Conservation (phyloP, 2,113 vertebrate species). For the Xiphophorus couchianus region DNA sequence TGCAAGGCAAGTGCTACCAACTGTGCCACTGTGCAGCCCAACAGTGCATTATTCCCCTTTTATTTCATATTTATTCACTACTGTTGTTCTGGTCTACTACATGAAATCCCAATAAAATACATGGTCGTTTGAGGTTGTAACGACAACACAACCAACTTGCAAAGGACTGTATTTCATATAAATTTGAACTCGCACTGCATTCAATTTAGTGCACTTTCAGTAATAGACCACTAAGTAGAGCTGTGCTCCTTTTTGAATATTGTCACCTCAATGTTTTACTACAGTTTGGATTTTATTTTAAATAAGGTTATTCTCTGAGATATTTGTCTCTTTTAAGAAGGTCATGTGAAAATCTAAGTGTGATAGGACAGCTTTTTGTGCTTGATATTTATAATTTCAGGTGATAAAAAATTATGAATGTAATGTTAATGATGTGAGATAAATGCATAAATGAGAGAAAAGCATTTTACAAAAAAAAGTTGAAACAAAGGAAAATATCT, state of each 20-base stretch:
- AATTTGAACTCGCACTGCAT: neutral
- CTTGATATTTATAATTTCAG: neutral
- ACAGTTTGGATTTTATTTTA: neutral
- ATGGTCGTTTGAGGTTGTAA: neutral
- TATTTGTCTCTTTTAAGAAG: neutral
- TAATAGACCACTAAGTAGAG: neutral
- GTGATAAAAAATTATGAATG: neutral
- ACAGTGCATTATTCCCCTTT: too few relatives aligned
- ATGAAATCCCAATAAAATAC: too few relatives aligned
- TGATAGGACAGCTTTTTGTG: neutral
- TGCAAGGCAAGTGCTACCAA: too few relatives aligned
- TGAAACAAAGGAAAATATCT: too few relatives aligned
- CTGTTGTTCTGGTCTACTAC: too few relatives aligned
- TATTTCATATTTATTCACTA: too few relatives aligned
- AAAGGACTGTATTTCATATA: neutral
- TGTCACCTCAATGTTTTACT: neutral
- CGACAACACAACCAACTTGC: neutral
- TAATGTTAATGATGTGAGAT: too few relatives aligned
- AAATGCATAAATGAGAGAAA: too few relatives aligned
- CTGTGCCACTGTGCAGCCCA: too few relatives aligned
- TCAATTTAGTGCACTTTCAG: neutral
- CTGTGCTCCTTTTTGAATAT: neutral
- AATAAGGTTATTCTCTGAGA: neutral
- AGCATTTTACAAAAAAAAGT: too few relatives aligned
- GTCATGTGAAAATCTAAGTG: neutral